These are phyloP conservation scores for Boloria selene DNA, from an alignment of 2,888 invertebrate genomes.

Conservation along the genomic window DNA sequence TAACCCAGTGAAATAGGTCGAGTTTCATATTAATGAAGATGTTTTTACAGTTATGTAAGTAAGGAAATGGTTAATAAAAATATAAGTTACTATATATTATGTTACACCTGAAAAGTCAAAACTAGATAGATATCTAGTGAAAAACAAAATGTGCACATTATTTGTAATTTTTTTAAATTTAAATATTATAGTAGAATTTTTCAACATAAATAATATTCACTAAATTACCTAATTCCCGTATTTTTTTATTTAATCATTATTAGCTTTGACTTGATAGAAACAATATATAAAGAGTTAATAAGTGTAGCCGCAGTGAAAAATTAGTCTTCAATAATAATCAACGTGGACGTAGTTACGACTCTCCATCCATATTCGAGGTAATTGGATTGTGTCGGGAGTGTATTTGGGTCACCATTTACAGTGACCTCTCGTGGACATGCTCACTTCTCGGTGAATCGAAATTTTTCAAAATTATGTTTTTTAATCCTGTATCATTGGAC, in stretches of 20 bases:
- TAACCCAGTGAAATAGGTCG: conserved; percentile 29
- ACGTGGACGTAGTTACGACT: conserved; percentile 47
- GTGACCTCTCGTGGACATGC: conserved; percentile 59
- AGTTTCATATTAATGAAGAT: conserved; percentile 28
- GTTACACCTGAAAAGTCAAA: neutral
- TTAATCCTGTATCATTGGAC: neutral
- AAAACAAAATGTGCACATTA: neutral
- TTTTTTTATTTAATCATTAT: too few relatives aligned
- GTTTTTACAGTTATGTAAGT: conserved; percentile 28
- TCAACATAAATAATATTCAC: too few relatives aligned
- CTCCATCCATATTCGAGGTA: conserved; percentile 56
- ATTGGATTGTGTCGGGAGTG: conserved; percentile 62
- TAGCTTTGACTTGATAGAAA: too few relatives aligned
- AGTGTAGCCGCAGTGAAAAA: conserved; percentile 19
- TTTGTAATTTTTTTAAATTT: too few relatives aligned
- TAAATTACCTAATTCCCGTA: too few relatives aligned
- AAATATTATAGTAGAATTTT: too few relatives aligned
- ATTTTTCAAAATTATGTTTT: conserved; percentile 32
- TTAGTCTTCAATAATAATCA: conserved; percentile 43
- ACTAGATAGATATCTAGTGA: neutral
- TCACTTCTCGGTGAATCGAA: conserved; percentile 42
- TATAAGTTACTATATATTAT: conserved; percentile 18
- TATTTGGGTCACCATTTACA: conserved; percentile 65
- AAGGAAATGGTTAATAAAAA: conserved; percentile 8
- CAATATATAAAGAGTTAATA: too few relatives aligned